Conservation (phyloP, 2,797 vertebrate species). For the Crax fasciolata region DNA sequence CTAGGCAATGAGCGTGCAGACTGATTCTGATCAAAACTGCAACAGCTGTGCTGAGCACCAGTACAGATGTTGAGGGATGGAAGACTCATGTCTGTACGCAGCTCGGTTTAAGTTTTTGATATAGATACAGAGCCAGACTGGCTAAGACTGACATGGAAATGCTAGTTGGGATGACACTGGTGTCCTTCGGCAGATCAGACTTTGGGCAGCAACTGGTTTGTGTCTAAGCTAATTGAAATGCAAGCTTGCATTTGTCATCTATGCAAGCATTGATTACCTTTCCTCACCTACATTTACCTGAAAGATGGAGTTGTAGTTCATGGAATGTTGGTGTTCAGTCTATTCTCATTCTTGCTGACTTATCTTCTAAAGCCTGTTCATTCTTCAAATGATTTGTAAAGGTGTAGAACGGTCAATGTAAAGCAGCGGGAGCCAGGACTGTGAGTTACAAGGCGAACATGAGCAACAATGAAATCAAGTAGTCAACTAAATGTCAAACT, state of each 20-base stretch:
- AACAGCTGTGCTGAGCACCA: not conserved
- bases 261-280: not conserved
- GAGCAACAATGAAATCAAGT: not conserved
- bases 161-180: not conserved
- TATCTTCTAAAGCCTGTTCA: not conserved
- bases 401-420: not conserved
- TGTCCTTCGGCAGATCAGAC: not conserved
- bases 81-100: not conserved
- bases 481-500: not conserved
- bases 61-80: not conserved
- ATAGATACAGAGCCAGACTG: not conserved
- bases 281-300: not conserved
- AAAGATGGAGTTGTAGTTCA: rapidly evolving
- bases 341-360: not conserved
- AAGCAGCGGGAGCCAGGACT: not conserved
- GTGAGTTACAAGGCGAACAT: not conserved
- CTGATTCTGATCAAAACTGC: not conserved
- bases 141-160: not conserved
- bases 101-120: not conserved
- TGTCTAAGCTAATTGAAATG: not conserved
- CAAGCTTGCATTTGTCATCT: not conserved
- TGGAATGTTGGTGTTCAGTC: not conserved
- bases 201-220: not conserved
- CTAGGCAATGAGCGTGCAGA: not conserved
- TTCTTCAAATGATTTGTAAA: not conserved